phyloP scores from a whole-genome alignment of 2,113 vertebrate genomes.

The Acrocephalus arundinaceus region DNA sequence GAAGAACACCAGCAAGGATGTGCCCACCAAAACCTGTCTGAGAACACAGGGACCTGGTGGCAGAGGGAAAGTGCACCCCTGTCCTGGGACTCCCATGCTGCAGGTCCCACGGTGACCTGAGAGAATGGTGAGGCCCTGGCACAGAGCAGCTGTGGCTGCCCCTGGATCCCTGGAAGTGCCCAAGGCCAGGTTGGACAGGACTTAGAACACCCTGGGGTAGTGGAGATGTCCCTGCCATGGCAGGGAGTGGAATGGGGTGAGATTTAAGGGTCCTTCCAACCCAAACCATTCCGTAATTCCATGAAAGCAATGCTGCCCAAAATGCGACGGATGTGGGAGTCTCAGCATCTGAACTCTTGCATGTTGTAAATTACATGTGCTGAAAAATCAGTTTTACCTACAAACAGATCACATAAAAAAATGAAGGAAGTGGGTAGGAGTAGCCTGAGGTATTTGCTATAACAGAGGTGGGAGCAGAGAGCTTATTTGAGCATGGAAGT shows the following conservation, averaged over 20 bases:
- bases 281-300: neutral
- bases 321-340: neutral
- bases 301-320: neutral
- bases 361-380: neutral
- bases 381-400: neutral
- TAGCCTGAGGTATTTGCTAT: neutral
- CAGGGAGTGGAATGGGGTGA: neutral
- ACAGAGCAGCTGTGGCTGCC: neutral
- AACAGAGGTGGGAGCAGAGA: neutral
- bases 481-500: neutral
- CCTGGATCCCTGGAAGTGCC: neutral
- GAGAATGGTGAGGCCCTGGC: neutral
- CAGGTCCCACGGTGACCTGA: neutral
- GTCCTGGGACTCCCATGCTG: neutral
- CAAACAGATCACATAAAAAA: neutral
- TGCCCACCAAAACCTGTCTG: neutral
- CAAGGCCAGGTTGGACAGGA: neutral
- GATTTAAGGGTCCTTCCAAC: neutral
- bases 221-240: neutral
- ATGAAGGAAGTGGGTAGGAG: neutral
- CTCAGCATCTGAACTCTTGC: neutral
- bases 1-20: neutral
- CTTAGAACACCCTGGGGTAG: neutral
- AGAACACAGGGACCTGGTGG: neutral
- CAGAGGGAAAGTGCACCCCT: neutral